Evolutionary conservation across 1,140 invertebrate species (phyloP), one percentile per base, ranked within the genome.

Genomic region (Aporrectodea caliginosa): DNA sequence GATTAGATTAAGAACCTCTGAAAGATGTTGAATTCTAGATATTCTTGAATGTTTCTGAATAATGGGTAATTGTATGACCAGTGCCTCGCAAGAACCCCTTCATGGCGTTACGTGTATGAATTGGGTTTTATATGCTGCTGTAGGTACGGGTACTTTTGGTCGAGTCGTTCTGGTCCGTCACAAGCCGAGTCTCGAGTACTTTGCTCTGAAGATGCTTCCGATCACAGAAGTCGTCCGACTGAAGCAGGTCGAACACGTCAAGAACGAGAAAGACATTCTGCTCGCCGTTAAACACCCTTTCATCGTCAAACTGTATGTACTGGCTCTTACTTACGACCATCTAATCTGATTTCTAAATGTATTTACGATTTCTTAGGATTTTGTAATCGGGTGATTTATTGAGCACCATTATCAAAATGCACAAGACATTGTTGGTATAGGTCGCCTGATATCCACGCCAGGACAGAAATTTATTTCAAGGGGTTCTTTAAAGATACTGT

Each of bases 141-240:
- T 89, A 97, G 95, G 95, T 78, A 97, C 95, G 12, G 95, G 95
- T 74, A 97, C 95, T 31, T 97, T 98, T 88, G 96, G 95, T 12
- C 91, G 95, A 69, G 96, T 98, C 2, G 93, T 94, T 35, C 88
- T 97, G 33, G 94, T 93, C 85, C 91, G 92, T 79, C 93, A 96
- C 86, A 93, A 93, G 84, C 89, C 91, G n/a, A 91, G 92, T 16
- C 91, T 92, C 81, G 80, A 82, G 69, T 96, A 94, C 85, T 92
- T 92, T 84, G 95, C 95, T 33, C 92, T 98, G 90, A 98, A 98
- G 89, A 94, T 97, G 79, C 90, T 98, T 79, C 92, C 93, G 35
- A 95, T 98, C 88, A 91, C 93, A 43, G 95, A 97, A 87, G 94
- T 98, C 35, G 95, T 98, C 84, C 91, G 94, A 85, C 89, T 97